phyloP scores from a whole-genome alignment of 2,797 vertebrate genomes.

The Lacerta agilis region DNA sequence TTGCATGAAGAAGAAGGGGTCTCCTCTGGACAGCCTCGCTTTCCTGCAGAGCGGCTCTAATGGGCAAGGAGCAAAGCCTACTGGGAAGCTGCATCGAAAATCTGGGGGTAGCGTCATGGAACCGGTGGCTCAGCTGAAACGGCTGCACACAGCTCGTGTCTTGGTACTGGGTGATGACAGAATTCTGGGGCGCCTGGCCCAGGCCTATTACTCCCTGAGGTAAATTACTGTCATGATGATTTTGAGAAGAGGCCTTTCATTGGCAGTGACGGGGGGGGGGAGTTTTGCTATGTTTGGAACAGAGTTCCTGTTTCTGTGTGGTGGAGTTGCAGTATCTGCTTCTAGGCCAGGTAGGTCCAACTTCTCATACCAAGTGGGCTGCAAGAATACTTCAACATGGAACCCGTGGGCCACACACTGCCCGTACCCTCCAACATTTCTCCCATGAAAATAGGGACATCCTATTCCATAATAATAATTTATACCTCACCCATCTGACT shows the following conservation, averaged over 20 bases:
- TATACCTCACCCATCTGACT: no score
- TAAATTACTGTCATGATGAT: constrained; percentile 52
- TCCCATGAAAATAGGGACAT: no score
- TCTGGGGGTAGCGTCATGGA: constrained; percentile 61
- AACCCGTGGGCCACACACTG: no score
- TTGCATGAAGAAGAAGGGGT: constrained; percentile 85
- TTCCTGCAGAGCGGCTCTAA: constrained; percentile 80
- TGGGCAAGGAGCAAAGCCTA: constrained; percentile 10
- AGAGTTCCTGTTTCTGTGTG: not conserved
- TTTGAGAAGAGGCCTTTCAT: not conserved
- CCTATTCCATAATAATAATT: no score
- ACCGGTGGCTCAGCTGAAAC: constrained; percentile 77
- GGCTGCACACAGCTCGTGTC: constrained; percentile 86
- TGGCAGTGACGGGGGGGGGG: not conserved
- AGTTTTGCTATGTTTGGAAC: not conserved
- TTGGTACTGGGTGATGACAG: constrained; percentile 90
- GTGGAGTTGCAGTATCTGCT: not conserved
- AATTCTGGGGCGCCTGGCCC: constrained; percentile 88
- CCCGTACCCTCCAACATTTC: no score
- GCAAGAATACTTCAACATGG: no score
- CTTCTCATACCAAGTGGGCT: no score
- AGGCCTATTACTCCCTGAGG: constrained; percentile 89
- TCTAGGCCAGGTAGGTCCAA: not conserved
- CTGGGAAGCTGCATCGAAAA: constrained; percentile 75
- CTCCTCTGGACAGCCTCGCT: constrained; percentile 77